phyloP scores from a whole-genome alignment of 1,140 invertebrate genomes.

The Asobara japonica region DNA sequence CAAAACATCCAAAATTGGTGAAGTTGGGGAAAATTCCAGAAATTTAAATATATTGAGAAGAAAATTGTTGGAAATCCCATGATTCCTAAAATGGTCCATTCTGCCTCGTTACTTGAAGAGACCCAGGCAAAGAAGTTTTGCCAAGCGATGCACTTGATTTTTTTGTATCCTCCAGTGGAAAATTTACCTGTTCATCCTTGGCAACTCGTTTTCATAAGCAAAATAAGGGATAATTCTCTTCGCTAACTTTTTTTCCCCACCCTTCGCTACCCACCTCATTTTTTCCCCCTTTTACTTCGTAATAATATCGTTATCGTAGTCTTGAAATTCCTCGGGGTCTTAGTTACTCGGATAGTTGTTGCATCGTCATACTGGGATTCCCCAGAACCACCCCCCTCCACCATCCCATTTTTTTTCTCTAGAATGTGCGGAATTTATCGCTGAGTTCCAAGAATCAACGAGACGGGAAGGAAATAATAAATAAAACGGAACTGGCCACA shows the following conservation, averaged over 20 bases:
- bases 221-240: background rate
- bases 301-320: slow-evolving; percentile 12
- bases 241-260: background rate
- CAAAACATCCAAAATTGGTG: too few relatives aligned
- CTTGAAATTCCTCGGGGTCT: slow-evolving; percentile 13
- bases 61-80: too few relatives aligned
- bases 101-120: background rate
- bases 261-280: background rate
- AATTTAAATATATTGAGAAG: too few relatives aligned
- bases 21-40: too few relatives aligned
- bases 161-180: background rate
- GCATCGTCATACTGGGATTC: slow-evolving; percentile 12
- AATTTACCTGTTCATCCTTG: background rate
- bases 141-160: background rate
- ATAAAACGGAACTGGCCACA: background rate
- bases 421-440: background rate
- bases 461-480: background rate
- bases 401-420: background rate
- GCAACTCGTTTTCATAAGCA: background rate
- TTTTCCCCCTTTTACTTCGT: background rate
- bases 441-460: background rate
- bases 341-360: slow-evolving; percentile 11
- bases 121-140: background rate
- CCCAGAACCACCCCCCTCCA: background rate
- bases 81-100: too few relatives aligned